phyloP scores from a whole-genome alignment of 2,113 vertebrate species.

The Xyliphius kryptos region DNA sequence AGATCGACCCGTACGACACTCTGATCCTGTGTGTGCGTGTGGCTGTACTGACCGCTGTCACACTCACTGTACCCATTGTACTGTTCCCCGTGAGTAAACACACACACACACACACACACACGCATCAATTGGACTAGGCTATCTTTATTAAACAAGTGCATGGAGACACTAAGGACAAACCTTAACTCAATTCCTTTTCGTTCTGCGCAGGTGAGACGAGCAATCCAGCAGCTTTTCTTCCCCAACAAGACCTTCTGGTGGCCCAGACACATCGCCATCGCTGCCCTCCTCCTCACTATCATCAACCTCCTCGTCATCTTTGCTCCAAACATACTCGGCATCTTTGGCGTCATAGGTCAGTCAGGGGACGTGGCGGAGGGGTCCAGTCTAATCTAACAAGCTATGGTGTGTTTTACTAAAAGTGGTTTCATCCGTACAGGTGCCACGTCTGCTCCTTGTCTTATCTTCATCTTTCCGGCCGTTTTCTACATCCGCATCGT shows the following conservation, averaged over 20 bases:
- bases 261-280: constrained; percentile 81
- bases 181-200: background rate
- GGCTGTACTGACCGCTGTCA: constrained; percentile 91
- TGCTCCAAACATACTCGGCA: constrained; percentile 92
- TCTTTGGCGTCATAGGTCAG: constrained; percentile 95
- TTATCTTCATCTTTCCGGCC: constrained; percentile 98
- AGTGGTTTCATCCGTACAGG: constrained; percentile 63
- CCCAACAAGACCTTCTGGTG: constrained; percentile 90
- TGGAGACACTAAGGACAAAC: no score
- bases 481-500: constrained; percentile 96
- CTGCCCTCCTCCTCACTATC: constrained; percentile 71
- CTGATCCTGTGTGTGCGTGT: constrained; percentile 92
- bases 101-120: constrained; percentile 15
- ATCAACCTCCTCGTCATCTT: constrained; percentile 97
- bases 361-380: no score
- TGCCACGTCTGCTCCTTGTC: constrained; percentile 93
- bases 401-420: no score
- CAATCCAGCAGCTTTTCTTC: constrained; percentile 93
- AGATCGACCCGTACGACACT: constrained; percentile 81
- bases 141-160: no score
- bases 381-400: no score
- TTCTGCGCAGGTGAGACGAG: constrained; percentile 77
- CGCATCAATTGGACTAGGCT: no score
- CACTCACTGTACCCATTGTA: constrained; percentile 93
- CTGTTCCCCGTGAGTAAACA: constrained; percentile 86